Conservation (phyloP, 2,113 vertebrate species). For the Riparia riparia region DNA sequence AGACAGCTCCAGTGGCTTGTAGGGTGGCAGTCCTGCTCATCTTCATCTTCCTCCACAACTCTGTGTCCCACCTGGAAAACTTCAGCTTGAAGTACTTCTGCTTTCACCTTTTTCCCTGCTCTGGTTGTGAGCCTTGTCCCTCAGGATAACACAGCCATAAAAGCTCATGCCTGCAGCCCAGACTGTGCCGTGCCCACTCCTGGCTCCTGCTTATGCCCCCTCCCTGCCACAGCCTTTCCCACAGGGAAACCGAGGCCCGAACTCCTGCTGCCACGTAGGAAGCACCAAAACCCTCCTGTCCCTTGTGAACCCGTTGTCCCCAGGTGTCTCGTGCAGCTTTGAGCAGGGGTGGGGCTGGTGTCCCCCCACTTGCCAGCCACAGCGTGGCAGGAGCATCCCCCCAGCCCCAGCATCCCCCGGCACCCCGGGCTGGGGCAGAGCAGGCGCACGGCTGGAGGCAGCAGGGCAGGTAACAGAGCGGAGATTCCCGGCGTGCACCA, state of each 20-base stretch:
- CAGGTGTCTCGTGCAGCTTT: fast-evolving
- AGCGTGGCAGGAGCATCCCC: fast-evolving
- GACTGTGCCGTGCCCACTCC: fast-evolving
- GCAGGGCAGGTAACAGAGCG: background rate
- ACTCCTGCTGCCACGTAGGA: fast-evolving
- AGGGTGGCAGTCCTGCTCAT: background rate
- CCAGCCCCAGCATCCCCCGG: background rate
- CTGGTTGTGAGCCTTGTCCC: fast-evolving
- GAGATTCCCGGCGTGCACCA: background rate
- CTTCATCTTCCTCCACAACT: background rate
- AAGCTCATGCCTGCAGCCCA: background rate
- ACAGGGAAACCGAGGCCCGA: fast-evolving
- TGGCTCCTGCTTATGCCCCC: background rate
- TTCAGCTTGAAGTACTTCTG: background rate
- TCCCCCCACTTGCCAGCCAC: fast-evolving
- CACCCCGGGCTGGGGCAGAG: background rate
- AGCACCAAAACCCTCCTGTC: background rate
- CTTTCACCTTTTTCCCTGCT: background rate
- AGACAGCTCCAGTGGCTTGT: background rate
- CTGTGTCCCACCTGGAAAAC: background rate
- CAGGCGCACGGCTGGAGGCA: background rate
- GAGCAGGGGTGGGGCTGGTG: fast-evolving
- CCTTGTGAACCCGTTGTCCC: fast-evolving
- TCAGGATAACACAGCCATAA: background rate
- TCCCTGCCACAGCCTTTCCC: fast-evolving